Base-by-base conservation (phyloP, 2,888 invertebrate genomes). In the Artemia sinica region DNA sequence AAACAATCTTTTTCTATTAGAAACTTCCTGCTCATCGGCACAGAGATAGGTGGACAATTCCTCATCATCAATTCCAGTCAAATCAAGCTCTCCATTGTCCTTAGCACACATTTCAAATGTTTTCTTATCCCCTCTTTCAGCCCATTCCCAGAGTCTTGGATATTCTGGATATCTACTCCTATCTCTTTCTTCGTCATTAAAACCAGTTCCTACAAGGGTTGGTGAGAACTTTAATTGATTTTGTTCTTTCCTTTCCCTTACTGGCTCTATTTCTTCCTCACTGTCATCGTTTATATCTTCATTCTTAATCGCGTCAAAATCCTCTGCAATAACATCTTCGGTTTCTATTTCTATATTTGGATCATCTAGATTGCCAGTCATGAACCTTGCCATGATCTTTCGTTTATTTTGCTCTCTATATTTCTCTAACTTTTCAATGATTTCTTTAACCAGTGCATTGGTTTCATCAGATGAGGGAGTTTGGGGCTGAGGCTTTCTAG, bases 1-100 rank as follows among this genome's bases (percentile, higher is more conserved):
- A 10, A 58, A 58, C 63, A n/a, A 58, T 28, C 63, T 58, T 11
- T 58, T 58, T 11, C 63, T n/a, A 58, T 58, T 58, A n/a, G n/a
- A 28, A 28, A 58, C 63, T 9, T 58, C 63, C 28, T 58, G 63
- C 12, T 58, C 63, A 9, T n/a, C 28, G 11, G 63, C 63, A 28
- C 63, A 58, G n/a, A 58, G 18, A 28, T 58, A 58, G 11, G 9
- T 10, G 63, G 63, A n/a, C 10, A 58, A 28, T 28, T 58, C 63
- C 8, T 58, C 63, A 28, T 58, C 63, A 10, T 58, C 28, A 18
- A 10, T n/a, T 58, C 63, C 63, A 8, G 63, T 58, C n/a, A 10
- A 28, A 28, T 58, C 63, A 18, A 58, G 63, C 14, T 8, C 28
- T 28, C 63, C 63, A 58, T 58, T 28, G 63, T 58, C 63, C 63